Conservation (phyloP, 2,888 invertebrate genomes). For the Oscheius onirici region DNA sequence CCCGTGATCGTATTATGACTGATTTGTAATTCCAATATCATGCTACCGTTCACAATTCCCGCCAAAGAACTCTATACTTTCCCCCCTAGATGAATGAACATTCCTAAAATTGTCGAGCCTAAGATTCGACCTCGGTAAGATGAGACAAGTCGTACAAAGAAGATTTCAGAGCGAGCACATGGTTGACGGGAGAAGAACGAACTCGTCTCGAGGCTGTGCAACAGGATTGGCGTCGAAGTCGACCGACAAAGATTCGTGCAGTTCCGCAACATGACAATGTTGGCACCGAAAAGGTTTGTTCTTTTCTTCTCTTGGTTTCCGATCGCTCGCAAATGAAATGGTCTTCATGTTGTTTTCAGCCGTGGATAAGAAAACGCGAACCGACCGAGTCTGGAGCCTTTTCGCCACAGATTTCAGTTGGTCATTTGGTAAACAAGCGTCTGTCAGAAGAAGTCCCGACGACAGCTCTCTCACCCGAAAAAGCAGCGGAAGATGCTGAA, state of each 20-base stretch:
- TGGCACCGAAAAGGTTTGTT: background rate
- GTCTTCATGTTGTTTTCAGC: conserved; percentile 15
- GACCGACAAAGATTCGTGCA: conserved; percentile 51
- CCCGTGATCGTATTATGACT: conserved; percentile 33
- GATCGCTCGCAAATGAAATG: background rate
- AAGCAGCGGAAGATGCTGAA: background rate
- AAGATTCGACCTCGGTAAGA: conserved; percentile 16
- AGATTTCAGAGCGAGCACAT: conserved; percentile 48
- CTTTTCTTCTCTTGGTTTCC: background rate
- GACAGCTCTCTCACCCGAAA: background rate
- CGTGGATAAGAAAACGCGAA: conserved; percentile 31
- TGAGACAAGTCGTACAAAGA: background rate
- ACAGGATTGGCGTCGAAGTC: conserved; percentile 66
- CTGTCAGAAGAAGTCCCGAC: background rate
- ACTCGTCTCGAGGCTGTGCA: conserved; percentile 69
- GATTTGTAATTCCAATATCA: conserved; percentile 33
- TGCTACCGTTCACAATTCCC: background rate
- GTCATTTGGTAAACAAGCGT: background rate
- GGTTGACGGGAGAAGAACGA: conserved; percentile 66
- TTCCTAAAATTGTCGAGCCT: conserved; percentile 10
- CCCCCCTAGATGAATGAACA: conserved; percentile 1
- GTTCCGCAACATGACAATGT: background rate
- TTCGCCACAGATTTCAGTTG: background rate
- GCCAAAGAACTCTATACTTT: conserved; percentile 1
- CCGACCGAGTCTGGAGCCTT: background rate